Evolutionary conservation across 2,113 vertebrate species (phyloP), one percentile per base, ranked within the genome.

Genomic region (Xenus cinereus): DNA sequence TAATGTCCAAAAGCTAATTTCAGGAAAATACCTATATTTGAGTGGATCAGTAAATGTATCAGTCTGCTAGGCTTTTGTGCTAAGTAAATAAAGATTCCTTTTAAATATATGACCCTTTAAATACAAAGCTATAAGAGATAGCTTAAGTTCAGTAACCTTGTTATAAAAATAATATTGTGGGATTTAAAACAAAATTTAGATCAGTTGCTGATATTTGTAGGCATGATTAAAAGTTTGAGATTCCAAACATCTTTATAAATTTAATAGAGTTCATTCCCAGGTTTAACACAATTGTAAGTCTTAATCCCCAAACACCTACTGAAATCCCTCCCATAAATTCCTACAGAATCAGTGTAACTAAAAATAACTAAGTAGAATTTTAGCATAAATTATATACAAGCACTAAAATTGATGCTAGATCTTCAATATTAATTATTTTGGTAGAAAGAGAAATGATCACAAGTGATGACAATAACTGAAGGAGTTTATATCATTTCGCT

Each of bases 391-490:
- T 53, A 41, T 84, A 23, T 37, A 76, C 19, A 93, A 96, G 84
- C 69, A 82, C 10, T 97, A 94, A 97, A 97, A 96, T 46, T 89
- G 37, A 64, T 90, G 24, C 21, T 89, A 86, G 39, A 96, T 53
- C 69, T 94, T 89, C 46, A 81, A 74, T 96, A 89, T 94, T 96
- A 97, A 97, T 96, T 97, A 73, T 87, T 28, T 78, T 93, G 83
- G 76, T 84, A 96, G 83, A 93, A 95, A 86, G 83, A 96, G 96
- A 96, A 93, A 97, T 93, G 28, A 54, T 93, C 12, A 10, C 41
- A 63, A 91, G n/a, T 66, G 43, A 90, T 92, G 92, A 96, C 97
- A 97, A 95, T 92, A 97, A 97, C 84, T 91, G 54, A 95, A 89
- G 75, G 89, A 94, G 45, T 91, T 97, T 92, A 76, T 85, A 95